Evolutionary conservation across 2,888 invertebrate species (phyloP).

Genomic region (Empis stercorea): DNA sequence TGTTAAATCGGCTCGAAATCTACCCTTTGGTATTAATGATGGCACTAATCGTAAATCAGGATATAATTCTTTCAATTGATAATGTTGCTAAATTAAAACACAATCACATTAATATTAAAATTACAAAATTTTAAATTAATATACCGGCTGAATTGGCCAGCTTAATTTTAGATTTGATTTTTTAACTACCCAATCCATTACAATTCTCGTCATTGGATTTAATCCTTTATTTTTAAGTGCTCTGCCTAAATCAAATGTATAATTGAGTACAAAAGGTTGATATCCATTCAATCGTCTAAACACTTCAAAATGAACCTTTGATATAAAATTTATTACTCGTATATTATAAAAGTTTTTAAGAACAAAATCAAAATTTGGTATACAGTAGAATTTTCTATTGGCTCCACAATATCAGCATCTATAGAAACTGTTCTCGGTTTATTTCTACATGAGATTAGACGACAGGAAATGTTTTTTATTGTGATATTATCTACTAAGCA

Average conservation of each 20-base stretch:
- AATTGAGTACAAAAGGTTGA: not conserved
- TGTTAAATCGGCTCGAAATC: too few relatives aligned
- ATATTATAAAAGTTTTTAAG: too few relatives aligned
- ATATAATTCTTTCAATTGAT: not conserved
- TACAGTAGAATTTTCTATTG: not conserved
- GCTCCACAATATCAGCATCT: too few relatives aligned
- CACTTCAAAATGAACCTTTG: not conserved
- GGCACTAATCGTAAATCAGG: not conserved
- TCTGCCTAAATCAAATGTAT: not conserved
- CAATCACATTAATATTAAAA: too few relatives aligned
- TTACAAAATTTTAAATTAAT: too few relatives aligned
- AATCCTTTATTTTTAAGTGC: not conserved
- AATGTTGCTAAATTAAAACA: too few relatives aligned
- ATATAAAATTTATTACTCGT: too few relatives aligned
- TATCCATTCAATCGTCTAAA: not conserved
- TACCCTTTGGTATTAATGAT: not conserved
- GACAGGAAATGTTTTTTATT: too few relatives aligned
- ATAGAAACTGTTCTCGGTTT: too few relatives aligned
- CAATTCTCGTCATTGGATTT: not conserved
- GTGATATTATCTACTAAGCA: too few relatives aligned
- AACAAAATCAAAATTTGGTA: not conserved
- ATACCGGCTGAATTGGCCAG: not conserved
- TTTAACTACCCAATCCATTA: not conserved
- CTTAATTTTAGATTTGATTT: not conserved
- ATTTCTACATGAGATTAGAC: too few relatives aligned